Base-by-base conservation (phyloP, 2,888 invertebrate species). In the Calameuta filiformis region DNA sequence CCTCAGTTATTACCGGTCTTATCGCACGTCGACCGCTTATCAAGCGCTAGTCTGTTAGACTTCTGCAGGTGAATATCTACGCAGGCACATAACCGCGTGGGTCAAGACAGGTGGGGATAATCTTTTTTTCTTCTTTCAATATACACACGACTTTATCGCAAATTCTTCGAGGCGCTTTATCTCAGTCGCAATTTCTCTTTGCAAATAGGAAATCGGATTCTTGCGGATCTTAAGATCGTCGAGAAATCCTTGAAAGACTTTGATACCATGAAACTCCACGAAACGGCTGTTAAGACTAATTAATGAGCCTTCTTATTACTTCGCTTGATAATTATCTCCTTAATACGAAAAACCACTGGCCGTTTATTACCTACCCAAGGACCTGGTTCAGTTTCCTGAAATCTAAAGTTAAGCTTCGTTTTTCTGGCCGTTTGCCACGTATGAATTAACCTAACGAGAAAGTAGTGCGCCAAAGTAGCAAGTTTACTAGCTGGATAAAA, bases 371-470 rank as follows among this genome's bases (percentile, higher is more conserved):
- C 9, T 56, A 23, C 1, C 56, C 9, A 56, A 56, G 56, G 56
- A 56, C 56, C 56, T 56, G 56, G 56, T 56, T 56, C 56, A 23
- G 56, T 23, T 56, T 56, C 23, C 56, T 56, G 23, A 23, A 56
- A 56, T 9, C 56, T 2, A 56, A 56, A 23, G 56, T 56, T 2
- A 56, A 56, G 56, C 56, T 34, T 71, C 31, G 71, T 71, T 71
- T 12, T 23, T 12, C 79, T 87, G 88, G 88, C 81, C 71, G 6
- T 1, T 33, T 75, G 85, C 86, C 87, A 87, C 77, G 81, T 83
- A 80, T 77, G 83, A 87, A 88, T 88, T 88, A 88, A 86, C 83
- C 83, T 87, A 88, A 87, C 85, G 86, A 87, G 84, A 77, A 23
- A 9, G 83, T 69, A 34, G 56, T 30, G 71, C 31, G 71, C 23